Evolutionary conservation across 2,888 invertebrate species (phyloP).

Genomic region (Tortricodes alternella): DNA sequence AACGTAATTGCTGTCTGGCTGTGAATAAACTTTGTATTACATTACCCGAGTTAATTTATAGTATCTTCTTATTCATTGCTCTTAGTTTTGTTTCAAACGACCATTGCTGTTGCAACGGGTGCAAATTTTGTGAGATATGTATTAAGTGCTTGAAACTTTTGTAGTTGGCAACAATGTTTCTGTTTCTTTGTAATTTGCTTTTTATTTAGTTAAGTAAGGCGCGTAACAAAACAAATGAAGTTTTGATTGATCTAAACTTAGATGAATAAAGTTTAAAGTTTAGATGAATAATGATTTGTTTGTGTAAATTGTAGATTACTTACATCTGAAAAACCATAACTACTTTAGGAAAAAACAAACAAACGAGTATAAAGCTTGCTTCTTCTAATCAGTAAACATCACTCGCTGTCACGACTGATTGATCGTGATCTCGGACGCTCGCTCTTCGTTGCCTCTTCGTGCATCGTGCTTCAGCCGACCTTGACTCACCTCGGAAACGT

Average conservation of each 20-base stretch:
- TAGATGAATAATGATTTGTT: too few relatives aligned
- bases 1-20: constrained; percentile 79
- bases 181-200: neutral
- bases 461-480: constrained; percentile 50
- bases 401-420: constrained; percentile 44
- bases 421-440: constrained; percentile 40
- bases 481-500: constrained; percentile 48
- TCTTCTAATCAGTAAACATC: constrained; percentile 38
- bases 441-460: constrained; percentile 43
- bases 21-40: constrained; percentile 79
- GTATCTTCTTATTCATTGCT: constrained; percentile 75
- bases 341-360: constrained; percentile 33
- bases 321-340: too few relatives aligned
- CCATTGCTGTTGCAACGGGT: constrained; percentile 16
- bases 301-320: neutral
- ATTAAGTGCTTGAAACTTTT: constrained; percentile 13
- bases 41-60: constrained; percentile 79
- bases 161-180: neutral
- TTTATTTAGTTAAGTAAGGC: too few relatives aligned
- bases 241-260: too few relatives aligned
- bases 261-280: too few relatives aligned
- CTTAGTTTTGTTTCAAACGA: constrained; percentile 63
- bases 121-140: constrained; percentile 16
- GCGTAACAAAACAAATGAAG: too few relatives aligned
- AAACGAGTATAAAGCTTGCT: constrained; percentile 33